Base-by-base conservation (phyloP, 2,113 vertebrate species). In the Nettapus auritus region DNA sequence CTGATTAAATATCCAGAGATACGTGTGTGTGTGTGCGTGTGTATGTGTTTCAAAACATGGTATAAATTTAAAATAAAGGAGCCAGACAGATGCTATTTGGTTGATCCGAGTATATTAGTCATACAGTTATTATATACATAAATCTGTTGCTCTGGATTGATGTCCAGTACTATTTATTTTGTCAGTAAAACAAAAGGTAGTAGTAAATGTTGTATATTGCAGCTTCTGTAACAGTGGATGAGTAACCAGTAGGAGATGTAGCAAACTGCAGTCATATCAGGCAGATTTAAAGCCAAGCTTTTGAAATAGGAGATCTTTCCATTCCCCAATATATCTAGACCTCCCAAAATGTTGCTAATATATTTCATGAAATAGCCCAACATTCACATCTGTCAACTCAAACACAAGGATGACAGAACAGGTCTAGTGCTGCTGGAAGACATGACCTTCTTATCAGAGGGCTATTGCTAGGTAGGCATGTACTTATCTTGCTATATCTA, bases 31-130 rank as follows among this genome's bases (percentile, higher is more conserved):
- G 18, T 53, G 29, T 14, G 16, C 17, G 18, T 53, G n/a, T 25
- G 40, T 5, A 4, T 26, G 20, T 79, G 40, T 75, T 90, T 82
- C 79, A 90, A 96, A 94, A 86, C 64, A 57, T 11, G 25, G 21
- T 44, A n/a, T 34, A 84, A 94, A 84, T 64, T 34, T 53, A 44
- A 91, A 74, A 66, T 70, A 94, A 84, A 75, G 75, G 36, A 95
- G 44, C 2, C 59, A 83, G 76, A 28, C 14, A 88, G 86, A 48
- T 57, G 29, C 4, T 88, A n/a, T 88, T 71, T 60, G 42, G 6
- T 60, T 88, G 79, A 86, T 74, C 63, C 73, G 15, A 80, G 60
- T 38, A 36, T 57, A 29, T 48, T 68, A 73, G 62, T 82, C 86
- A 79, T 31, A 55, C 2, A 33, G 28, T 10, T 82, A 86, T 68